Conservation (phyloP, 1,140 invertebrate genomes). For the Amphibalanus amphitrite region DNA sequence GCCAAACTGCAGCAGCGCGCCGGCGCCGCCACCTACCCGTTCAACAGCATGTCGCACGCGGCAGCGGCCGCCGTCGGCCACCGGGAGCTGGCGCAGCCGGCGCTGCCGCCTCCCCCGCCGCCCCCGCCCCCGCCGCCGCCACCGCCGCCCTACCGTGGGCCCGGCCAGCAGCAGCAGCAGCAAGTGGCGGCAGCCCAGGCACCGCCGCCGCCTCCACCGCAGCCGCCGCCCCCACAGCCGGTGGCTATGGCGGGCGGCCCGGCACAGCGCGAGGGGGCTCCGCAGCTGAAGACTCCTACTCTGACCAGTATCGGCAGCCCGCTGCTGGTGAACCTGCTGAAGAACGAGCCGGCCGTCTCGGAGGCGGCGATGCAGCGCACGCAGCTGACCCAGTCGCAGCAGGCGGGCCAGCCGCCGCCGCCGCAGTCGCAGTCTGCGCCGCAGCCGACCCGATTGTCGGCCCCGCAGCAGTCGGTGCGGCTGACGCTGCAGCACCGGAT, state of each 20-base stretch:
- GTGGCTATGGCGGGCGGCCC: too few species aligned
- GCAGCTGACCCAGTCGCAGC: too few species aligned
- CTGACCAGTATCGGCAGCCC: conserved; percentile 48
- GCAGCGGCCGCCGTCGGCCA: not conserved
- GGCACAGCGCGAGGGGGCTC: not conserved
- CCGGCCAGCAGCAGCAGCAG: conserved; percentile 14
- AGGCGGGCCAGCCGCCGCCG: too few species aligned
- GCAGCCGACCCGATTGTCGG: not conserved
- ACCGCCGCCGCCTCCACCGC: conserved; percentile 4
- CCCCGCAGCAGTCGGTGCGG: not conserved
- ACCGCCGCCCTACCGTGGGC: conserved; percentile 32
- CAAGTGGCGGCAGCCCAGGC: too few species aligned
- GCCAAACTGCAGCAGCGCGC: not conserved
- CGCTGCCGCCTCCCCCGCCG: conserved; percentile 21
- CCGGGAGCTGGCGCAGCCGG: not conserved
- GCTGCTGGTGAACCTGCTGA: conserved; percentile 73
- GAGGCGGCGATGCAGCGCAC: not conserved
- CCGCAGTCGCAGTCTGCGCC: not conserved
- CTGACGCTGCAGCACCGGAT: not conserved
- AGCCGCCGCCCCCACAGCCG: not conserved
- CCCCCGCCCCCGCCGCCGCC: conserved; percentile 24
- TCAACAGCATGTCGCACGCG: not conserved
- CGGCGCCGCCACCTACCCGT: not conserved
- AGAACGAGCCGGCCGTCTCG: conserved; percentile 42
- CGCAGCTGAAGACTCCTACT: not conserved